A percentile compares a stretch with the other conserved stretches of the same genome.
These are phyloP conservation scores for Harmothoe impar DNA, from an alignment of 2,888 invertebrate species.

Conservation along the genomic window DNA sequence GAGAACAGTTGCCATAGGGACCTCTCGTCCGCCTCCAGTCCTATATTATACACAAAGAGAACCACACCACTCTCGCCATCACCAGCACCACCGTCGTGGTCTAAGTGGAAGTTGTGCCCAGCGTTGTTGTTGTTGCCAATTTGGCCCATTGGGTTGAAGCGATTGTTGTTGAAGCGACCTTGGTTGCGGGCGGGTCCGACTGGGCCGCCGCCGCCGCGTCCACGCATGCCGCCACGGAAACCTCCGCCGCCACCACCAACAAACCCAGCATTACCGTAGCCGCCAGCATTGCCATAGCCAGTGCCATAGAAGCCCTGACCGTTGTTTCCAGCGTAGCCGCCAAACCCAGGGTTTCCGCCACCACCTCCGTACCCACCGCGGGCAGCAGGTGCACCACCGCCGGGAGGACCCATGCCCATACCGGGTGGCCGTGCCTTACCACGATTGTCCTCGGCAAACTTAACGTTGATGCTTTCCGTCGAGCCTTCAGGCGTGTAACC, in stretches of 20 bases:
- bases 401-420: not conserved
- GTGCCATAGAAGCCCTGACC: slow-evolving; percentile 60
- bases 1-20: slow-evolving; percentile 83
- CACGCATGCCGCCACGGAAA: slow-evolving; percentile 29
- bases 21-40: slow-evolving; percentile 82
- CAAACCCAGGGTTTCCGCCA: not conserved
- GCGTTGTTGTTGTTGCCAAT: slow-evolving; percentile 16
- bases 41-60: slow-evolving; percentile 84
- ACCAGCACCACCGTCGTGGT: slow-evolving; percentile 30
- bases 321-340: not conserved
- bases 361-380: slow-evolving; percentile 62
- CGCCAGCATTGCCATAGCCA: slow-evolving; percentile 44
- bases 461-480: slow-evolving; percentile 90
- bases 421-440: slow-evolving; percentile 68
- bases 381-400: slow-evolving; percentile 7
- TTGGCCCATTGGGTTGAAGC: slow-evolving; percentile 49
- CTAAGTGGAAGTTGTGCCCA: not conserved
- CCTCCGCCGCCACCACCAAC: slow-evolving; percentile 58
- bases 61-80: slow-evolving; percentile 74
- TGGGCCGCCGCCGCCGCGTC: not conserved
- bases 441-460: slow-evolving; percentile 92
- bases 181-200: slow-evolving; percentile 50
- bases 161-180: slow-evolving; percentile 38
- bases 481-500: slow-evolving; percentile 68
- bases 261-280: slow-evolving; percentile 65